Base-by-base conservation (phyloP, 1,140 invertebrate genomes). In the Thalassaphorura encarpata region DNA sequence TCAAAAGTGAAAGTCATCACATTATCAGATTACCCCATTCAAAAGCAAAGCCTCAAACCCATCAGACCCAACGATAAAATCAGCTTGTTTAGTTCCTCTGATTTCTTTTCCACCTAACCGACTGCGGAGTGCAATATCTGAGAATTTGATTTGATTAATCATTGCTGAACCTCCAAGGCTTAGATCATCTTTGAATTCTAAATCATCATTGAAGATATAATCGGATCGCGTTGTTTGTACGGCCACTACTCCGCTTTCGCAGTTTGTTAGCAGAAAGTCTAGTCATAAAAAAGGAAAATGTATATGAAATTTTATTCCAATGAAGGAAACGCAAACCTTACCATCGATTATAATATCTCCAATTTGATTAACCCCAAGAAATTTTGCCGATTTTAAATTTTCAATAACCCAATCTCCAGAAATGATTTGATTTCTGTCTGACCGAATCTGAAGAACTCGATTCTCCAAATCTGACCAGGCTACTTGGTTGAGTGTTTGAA, bases 81-180 rank as follows among this genome's bases (percentile, higher is more conserved):
- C 50, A 3, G 31, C 51, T 21, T 46, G 27, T 26, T 58, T 58
- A 28, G 29, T 53, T 2, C 56, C 56, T 11, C 13, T 3, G 19
- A 58, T 53, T 5, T 47, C 28, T n/a, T 23, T 8, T 18, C 36
- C 15, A 3, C 4, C 19, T n/a, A n/a, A n/a, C 3, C 24, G 2
- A 46, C 33, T 53, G 23, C 50, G 24, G 16, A 58, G 18, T 8
- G 42, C 50, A 26, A 58, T 47, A n/a, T 58, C 50, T 5, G 41
- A 46, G 31, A 47, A 53, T 18, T 3, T 31, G 29, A 58, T 58
- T 3, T 43, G 42, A 41, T 53, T 53, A n/a, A 58, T 28, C 4
- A 8, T 36, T 15, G 45, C 42, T 2, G 19, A 19, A 2, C 21
- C 16, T 4, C 3, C 27, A 24, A 58, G n/a, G n/a, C n/a, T n/a